Percentiles rank a stretch among this genome's conserved stretches.
These are phyloP conservation scores for Pagrus major DNA, from an alignment of 2,113 vertebrate genomes.

Conservation along the genomic window DNA sequence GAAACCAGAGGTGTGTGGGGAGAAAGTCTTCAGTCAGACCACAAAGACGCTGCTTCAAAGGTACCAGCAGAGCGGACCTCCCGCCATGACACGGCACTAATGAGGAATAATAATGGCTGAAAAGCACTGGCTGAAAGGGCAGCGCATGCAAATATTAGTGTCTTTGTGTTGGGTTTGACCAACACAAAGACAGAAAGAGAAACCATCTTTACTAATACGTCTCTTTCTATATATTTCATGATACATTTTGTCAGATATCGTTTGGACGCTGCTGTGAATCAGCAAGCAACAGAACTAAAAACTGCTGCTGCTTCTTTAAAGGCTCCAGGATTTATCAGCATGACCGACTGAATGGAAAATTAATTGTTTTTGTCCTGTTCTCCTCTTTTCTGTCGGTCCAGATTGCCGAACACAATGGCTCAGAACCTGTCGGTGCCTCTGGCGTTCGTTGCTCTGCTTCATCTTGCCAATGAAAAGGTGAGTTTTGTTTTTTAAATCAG, in stretches of 20 bases:
- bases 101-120: slow-evolving; percentile 15
- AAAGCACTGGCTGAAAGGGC: background rate
- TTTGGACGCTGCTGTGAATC: background rate
- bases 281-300: background rate
- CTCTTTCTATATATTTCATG: too few species aligned
- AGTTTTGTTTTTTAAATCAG: slow-evolving; percentile 33
- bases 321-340: background rate
- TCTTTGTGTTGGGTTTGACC: background rate
- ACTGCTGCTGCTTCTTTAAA: background rate
- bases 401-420: slow-evolving; percentile 90
- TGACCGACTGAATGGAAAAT: slow-evolving; percentile 14
- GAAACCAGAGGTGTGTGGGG: slow-evolving; percentile 74
- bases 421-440: slow-evolving; percentile 91
- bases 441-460: slow-evolving; percentile 92
- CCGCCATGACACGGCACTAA: background rate
- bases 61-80: slow-evolving; percentile 61
- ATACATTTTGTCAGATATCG: background rate
- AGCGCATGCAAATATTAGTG: background rate
- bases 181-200: too few species aligned
- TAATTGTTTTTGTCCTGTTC: background rate
- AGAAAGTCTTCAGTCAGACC: slow-evolving; percentile 85
- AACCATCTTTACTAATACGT: too few species aligned
- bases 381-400: slow-evolving; percentile 58
- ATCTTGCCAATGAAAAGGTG: slow-evolving; percentile 96
- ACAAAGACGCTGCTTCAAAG: slow-evolving; percentile 82